Evolutionary conservation across 2,113 vertebrate genomes (phyloP).

Genomic region (Chaetura pelagica): DNA sequence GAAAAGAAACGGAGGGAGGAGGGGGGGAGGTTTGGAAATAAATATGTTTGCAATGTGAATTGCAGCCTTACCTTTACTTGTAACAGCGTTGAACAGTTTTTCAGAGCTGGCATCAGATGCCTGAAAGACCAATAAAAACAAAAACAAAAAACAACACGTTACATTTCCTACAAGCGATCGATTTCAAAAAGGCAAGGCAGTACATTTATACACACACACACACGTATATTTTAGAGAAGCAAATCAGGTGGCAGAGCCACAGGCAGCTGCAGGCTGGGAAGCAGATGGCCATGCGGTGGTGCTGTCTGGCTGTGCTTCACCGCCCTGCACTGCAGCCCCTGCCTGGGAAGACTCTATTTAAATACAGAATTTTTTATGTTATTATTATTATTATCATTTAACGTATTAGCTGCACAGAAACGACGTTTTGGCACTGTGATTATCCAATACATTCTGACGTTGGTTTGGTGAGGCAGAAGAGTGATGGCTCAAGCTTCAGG

Average conservation of each 20-base stretch:
- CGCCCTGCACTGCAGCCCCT: constrained; percentile 61
- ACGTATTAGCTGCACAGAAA: constrained; percentile 54
- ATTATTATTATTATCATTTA: neutral
- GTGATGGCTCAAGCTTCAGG: neutral
- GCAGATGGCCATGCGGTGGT: constrained; percentile 84
- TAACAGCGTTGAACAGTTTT: constrained; percentile 92
- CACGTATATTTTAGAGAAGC: constrained; percentile 2
- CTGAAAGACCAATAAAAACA: constrained; percentile 80
- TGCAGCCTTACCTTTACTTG: constrained; percentile 90
- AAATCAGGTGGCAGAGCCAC: constrained; percentile 11
- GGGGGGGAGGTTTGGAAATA: neutral
- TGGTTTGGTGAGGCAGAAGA: neutral
- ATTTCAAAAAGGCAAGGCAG: neutral
- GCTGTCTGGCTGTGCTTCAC: constrained; percentile 80
- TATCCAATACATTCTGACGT: neutral
- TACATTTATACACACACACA: neutral
- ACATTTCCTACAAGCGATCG: constrained; percentile 1
- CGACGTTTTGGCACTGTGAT: constrained; percentile 30
- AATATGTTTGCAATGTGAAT: neutral
- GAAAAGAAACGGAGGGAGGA: neutral
- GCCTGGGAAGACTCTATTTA: constrained; percentile 20
- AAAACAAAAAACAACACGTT: neutral
- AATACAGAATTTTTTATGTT: constrained; percentile 13
- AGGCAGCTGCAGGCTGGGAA: neutral
- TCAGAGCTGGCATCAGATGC: constrained; percentile 95